These are phyloP conservation scores for Oncorhynchus mykiss DNA, from an alignment of 2,113 vertebrate genomes.

Conservation along the genomic window DNA sequence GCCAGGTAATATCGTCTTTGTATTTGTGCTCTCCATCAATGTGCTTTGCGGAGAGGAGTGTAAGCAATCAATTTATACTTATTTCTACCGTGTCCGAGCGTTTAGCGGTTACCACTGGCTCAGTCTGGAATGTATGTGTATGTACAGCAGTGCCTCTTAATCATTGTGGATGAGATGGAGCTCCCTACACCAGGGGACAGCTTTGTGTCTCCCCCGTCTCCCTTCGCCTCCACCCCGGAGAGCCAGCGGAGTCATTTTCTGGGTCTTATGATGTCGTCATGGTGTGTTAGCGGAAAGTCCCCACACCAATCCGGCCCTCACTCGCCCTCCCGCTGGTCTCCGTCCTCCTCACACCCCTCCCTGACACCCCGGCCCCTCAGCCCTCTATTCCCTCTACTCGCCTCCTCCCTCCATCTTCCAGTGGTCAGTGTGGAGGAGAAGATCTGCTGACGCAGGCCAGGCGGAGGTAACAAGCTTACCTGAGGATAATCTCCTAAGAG, in stretches of 20 bases:
- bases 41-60: conserved; percentile 38
- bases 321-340: neutral
- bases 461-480: conserved; percentile 81
- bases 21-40: conserved; percentile 54
- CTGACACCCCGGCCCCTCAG: neutral
- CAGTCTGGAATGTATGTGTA: neutral
- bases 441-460: conserved; percentile 77
- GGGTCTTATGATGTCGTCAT: conserved; percentile 77
- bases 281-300: conserved; percentile 59
- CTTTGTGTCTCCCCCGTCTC: conserved; percentile 40
- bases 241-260: conserved; percentile 71
- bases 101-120: conserved; percentile 26
- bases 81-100: conserved; percentile 45
- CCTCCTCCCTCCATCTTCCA: conserved; percentile 48
- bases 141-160: conserved; percentile 10
- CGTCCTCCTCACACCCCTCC: neutral
- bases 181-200: conserved; percentile 48
- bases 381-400: conserved; percentile 26
- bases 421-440: conserved; percentile 69
- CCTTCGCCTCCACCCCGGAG: conserved; percentile 42
- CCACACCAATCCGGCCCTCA: conserved; percentile 29
- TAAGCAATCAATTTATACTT: conserved; percentile 41
- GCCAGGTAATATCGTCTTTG: conserved; percentile 44
- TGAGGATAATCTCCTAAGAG: conserved; percentile 81
- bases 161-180: conserved; percentile 31